Evolutionary conservation across 2,797 vertebrate genomes (phyloP).

Genomic region (Trematomus bernacchii): DNA sequence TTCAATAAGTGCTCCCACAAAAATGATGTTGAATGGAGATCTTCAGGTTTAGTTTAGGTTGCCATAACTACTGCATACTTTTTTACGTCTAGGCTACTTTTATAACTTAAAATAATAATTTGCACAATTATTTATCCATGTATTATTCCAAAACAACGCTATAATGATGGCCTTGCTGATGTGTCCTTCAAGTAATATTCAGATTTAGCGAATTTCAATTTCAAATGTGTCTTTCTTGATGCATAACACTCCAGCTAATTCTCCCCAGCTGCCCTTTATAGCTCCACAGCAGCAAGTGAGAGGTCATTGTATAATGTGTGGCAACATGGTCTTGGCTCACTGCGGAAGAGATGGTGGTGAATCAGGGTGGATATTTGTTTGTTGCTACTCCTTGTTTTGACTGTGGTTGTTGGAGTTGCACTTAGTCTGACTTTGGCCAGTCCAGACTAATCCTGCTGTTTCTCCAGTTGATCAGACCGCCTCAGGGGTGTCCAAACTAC

Average conservation of each 20-base stretch:
- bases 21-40: too few relatives aligned
- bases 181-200: too few relatives aligned
- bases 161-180: too few relatives aligned
- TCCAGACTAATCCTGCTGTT: neutral
- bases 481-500: too few relatives aligned
- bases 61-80: too few relatives aligned
- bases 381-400: neutral
- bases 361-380: neutral
- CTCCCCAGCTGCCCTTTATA: neutral
- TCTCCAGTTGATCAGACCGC: neutral
- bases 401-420: neutral
- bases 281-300: conserved; percentile 4
- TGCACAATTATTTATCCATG: too few relatives aligned
- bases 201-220: neutral
- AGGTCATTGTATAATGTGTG: neutral
- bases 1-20: too few relatives aligned
- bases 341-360: neutral
- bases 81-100: too few relatives aligned
- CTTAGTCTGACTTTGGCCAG: neutral
- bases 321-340: neutral
- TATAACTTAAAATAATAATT: too few relatives aligned
- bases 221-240: neutral
- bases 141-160: too few relatives aligned
- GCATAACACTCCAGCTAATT: neutral
- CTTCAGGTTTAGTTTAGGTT: too few relatives aligned